Evolutionary conservation across 2,797 vertebrate genomes (phyloP).

Genomic region (Eulemur albifrons): DNA sequence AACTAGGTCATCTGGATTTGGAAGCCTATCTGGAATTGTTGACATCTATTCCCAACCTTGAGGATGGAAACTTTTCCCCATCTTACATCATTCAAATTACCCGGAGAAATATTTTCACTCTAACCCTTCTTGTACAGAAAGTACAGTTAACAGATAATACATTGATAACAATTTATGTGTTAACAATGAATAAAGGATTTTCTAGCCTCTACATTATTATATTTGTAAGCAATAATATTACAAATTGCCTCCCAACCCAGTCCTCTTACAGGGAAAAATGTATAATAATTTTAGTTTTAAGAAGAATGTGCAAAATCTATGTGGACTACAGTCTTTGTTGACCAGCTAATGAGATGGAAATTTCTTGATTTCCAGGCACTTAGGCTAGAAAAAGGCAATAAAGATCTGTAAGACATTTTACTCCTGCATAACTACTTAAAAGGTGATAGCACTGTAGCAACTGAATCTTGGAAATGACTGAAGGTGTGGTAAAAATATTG

Average conservation of each 20-base stretch:
- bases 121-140: constrained; percentile 33
- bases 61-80: constrained; percentile 38
- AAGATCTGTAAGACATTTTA: background rate
- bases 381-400: background rate
- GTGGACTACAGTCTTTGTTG: background rate
- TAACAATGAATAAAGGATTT: background rate
- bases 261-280: background rate
- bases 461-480: background rate
- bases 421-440: background rate
- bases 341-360: constrained; percentile 1
- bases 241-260: background rate
- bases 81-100: constrained; percentile 31
- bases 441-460: background rate
- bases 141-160: background rate
- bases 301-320: background rate
- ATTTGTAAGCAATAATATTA: background rate
- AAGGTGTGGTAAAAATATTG: background rate
- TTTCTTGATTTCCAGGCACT: background rate
- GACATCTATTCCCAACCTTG: constrained; percentile 60
- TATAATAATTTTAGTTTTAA: constrained; percentile 28
- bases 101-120: constrained; percentile 37
- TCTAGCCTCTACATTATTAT: background rate
- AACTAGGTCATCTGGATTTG: constrained; percentile 77
- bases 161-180: background rate
- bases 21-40: constrained; percentile 63